These are phyloP conservation scores for Drosophila prolongata DNA, from an alignment of 2,888 invertebrate genomes.

Conservation along the genomic window DNA sequence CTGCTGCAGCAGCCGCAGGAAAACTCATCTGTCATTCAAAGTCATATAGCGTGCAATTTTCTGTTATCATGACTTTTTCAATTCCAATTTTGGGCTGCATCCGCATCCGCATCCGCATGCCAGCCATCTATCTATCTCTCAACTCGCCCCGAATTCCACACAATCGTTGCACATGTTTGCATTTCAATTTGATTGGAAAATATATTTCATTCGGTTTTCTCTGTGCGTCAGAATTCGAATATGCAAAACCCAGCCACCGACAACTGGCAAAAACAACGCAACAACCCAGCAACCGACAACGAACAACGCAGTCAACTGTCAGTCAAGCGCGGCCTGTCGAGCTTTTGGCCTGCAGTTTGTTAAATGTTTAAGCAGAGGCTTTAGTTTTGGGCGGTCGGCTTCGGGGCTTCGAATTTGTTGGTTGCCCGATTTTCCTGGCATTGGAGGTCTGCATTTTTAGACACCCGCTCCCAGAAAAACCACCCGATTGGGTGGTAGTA, in stretches of 20 bases:
- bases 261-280: constrained; percentile 17
- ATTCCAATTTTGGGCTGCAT: constrained; percentile 65
- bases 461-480: background rate
- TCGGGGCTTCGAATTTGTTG: constrained; percentile 28
- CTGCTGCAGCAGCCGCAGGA: constrained; percentile 36
- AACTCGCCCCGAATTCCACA: constrained; percentile 21
- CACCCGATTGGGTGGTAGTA: constrained; percentile 28
- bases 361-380: constrained; percentile 74
- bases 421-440: constrained; percentile 16
- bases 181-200: constrained; percentile 77
- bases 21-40: constrained; percentile 79
- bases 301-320: constrained; percentile 61
- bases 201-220: constrained; percentile 66
- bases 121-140: constrained; percentile 31
- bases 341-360: constrained; percentile 75
- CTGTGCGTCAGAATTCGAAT: constrained; percentile 64
- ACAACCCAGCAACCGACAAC: constrained; percentile 27
- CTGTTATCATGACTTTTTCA: constrained; percentile 73
- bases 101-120: constrained; percentile 40
- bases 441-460: constrained; percentile 19
- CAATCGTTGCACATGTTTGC: constrained; percentile 66
- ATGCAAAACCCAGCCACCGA: constrained; percentile 46
- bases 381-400: constrained; percentile 48
- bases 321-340: constrained; percentile 68
- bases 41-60: constrained; percentile 68